phyloP scores from a whole-genome alignment of 2,797 vertebrate genomes.

The Rhynchonycteris naso region DNA sequence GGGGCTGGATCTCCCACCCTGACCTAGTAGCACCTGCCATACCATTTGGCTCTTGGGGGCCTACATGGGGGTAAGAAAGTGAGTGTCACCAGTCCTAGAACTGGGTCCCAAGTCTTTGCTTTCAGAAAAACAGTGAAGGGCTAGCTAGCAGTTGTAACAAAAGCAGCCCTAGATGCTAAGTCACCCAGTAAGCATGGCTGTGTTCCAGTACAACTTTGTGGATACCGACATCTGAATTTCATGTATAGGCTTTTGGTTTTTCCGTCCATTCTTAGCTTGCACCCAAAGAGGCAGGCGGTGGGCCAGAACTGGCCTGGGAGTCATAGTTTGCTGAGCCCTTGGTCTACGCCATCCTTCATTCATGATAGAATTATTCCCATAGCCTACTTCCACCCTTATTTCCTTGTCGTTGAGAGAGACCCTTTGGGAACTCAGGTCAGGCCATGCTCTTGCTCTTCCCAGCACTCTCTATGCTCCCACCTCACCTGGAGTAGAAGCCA shows the following conservation, averaged over 20 bases:
- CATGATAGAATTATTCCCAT: neutral
- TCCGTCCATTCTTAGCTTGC: neutral
- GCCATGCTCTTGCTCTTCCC: neutral
- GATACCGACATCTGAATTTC: neutral
- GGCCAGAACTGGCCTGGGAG: neutral
- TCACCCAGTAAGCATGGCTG: accelerated
- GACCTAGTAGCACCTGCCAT: neutral
- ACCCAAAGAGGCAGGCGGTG: neutral
- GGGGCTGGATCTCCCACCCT: neutral
- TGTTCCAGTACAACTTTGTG: neutral
- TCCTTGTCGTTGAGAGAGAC: neutral
- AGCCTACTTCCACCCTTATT: neutral
- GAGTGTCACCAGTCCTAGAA: neutral
- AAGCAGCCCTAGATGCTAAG: neutral
- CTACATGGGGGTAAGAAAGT: neutral
- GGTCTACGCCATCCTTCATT: neutral
- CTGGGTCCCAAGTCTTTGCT: neutral
- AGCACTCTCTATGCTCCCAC: neutral
- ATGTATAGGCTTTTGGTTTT: neutral
- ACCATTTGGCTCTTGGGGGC: neutral
- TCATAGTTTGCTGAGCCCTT: neutral
- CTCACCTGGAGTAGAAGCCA: neutral
- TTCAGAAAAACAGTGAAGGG: neutral
- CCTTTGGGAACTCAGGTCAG: neutral
- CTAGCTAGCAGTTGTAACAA: neutral